Evolutionary conservation across 1,140 invertebrate species (phyloP), one percentile per base, ranked within the genome.

Genomic region (Drosophila nigrodunni): DNA sequence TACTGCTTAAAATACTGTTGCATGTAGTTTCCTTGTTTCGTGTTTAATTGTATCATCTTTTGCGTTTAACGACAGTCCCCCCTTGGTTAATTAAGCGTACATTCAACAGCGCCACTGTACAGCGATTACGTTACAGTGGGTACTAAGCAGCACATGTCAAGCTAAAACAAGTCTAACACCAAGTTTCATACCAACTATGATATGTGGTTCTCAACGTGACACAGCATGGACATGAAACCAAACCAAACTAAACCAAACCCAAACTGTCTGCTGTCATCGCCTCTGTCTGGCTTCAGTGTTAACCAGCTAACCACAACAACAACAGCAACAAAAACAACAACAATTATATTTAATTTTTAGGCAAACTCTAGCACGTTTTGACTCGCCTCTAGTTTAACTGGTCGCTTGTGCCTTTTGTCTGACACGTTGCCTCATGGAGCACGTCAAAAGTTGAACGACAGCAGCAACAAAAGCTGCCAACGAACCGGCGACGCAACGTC

Each of bases 391-490:
- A 46, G 43, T 60, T 74, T 34, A 74, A 64, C 72, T 39, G 47
- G 54, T 37, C 46, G 49, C 55, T 67, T 70, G 35, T 70, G 59
- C 70, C 78, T 78, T 81, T 86, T 81, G 82, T 85, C 78, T 85
- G 77, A 43, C 62, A 46, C 68, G 57, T 46, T 60, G 71, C 69
- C 67, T 66, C 78, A 85, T 85, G 81, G 82, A 86, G 86, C 81
- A 86, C 81, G 82, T 85, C 81, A 85, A 86, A 86, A 85, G 81
- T 87, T 86, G 75, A 86, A 82, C 82, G 75, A 87, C 78, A 82
- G 64, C 70, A 54, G 69, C 78, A 81, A 81, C 78, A 81, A 80
- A 74, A 74, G 72, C 72, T 70, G 58, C 66, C 66, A 74, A 47
- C 71, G 47, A 74, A 74, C 72, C 66, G 72, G 72, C 72, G 66